Evolutionary conservation across 2,113 vertebrate genomes (phyloP).

Genomic region (Delphinus delphis): DNA sequence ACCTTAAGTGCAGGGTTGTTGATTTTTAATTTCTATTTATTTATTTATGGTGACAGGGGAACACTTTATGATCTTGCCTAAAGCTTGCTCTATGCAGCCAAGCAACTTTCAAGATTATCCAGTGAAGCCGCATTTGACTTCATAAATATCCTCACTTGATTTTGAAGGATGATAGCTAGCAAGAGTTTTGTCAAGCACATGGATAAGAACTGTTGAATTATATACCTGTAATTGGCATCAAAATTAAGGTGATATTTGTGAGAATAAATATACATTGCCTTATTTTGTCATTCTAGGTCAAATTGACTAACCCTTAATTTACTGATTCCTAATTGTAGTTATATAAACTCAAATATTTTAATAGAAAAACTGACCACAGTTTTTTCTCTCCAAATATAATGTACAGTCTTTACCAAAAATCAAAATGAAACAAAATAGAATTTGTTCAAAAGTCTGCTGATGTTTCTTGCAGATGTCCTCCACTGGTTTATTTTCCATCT

Average conservation of each 20-base stretch:
- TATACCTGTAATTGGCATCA: background rate
- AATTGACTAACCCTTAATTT: slow-evolving; percentile 34
- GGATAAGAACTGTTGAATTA: background rate
- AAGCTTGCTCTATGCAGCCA: background rate
- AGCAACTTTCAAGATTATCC: background rate
- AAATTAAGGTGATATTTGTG: slow-evolving; percentile 18
- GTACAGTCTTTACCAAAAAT: background rate
- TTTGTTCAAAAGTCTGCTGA: background rate
- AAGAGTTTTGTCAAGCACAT: slow-evolving; percentile 28
- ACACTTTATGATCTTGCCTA: background rate
- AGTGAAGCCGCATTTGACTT: background rate
- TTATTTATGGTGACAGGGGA: background rate
- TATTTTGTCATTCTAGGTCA: slow-evolving; percentile 42
- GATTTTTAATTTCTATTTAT: background rate
- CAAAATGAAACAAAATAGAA: slow-evolving; percentile 15
- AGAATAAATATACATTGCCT: background rate
- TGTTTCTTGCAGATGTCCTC: background rate
- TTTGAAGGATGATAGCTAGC: background rate
- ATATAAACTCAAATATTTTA: slow-evolving; percentile 35
- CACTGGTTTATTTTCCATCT: background rate
- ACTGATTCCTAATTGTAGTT: background rate
- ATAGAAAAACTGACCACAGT: background rate
- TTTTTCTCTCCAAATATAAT: slow-evolving; percentile 37
- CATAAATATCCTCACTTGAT: background rate
- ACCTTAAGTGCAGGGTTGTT: background rate